phyloP scores from a whole-genome alignment of 2,888 invertebrate genomes.

The Pardosa pseudoannulata region DNA sequence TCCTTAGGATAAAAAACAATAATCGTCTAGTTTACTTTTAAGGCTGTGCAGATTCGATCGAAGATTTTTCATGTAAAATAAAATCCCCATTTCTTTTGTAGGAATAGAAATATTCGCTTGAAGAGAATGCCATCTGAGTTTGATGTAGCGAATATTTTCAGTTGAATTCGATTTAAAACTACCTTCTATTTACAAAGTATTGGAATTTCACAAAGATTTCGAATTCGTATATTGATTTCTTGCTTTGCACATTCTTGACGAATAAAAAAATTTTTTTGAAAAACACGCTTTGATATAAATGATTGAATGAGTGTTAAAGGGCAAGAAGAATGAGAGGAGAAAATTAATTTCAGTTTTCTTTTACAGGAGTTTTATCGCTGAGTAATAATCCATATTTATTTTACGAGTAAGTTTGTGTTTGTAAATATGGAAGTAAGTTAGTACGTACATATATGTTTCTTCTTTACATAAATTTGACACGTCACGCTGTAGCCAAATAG shows the following conservation, averaged over 20 bases:
- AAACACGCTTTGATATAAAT: not conserved
- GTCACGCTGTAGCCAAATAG: too few relatives aligned
- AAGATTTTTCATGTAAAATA: not conserved
- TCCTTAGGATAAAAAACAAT: too few relatives aligned
- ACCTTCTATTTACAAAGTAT: constrained; percentile 15
- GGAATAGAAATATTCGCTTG: not conserved
- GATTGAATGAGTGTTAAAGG: not conserved
- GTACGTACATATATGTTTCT: too few relatives aligned
- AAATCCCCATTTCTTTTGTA: not conserved
- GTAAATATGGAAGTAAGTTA: too few relatives aligned
- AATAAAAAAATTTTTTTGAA: not conserved
- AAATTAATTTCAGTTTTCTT: too few relatives aligned
- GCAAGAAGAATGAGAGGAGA: too few relatives aligned
- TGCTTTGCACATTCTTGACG: not conserved
- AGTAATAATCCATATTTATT: too few relatives aligned
- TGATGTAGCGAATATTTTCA: constrained; percentile 6
- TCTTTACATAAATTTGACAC: too few relatives aligned
- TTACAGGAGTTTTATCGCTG: too few relatives aligned
- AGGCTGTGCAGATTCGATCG: too few relatives aligned
- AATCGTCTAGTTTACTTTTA: too few relatives aligned
- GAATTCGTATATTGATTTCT: constrained; percentile 10
- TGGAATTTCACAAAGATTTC: constrained; percentile 10
- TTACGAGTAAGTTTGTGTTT: too few relatives aligned
- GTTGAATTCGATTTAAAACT: constrained; percentile 9
- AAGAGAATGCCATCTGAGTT: constrained; percentile 4